Percentiles rank a stretch among this genome's conserved stretches.
These are phyloP conservation scores for Polydesmus complanatus DNA, from an alignment of 2,888 invertebrate genomes.

Conservation along the genomic window DNA sequence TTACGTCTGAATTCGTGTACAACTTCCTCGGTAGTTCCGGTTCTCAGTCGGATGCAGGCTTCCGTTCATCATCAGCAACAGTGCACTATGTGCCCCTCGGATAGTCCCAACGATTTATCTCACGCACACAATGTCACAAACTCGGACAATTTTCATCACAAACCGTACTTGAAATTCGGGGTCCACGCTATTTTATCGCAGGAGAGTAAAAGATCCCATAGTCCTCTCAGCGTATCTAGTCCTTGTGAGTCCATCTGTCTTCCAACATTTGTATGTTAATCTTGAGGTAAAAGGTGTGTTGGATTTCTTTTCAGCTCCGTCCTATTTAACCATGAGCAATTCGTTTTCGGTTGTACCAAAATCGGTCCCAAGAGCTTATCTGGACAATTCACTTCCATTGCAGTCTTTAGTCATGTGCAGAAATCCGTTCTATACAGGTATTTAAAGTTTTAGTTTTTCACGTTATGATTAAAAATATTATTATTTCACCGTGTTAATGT, in stretches of 20 bases:
- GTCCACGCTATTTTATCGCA: conserved; percentile 75
- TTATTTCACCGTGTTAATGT: too few species aligned
- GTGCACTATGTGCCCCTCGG: not conserved
- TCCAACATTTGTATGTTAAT: too few species aligned
- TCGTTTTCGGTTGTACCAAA: conserved; percentile 2
- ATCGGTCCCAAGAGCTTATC: conserved; percentile 19
- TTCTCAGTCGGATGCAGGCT: not conserved
- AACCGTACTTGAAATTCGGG: conserved; percentile 78
- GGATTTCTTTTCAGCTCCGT: not conserved
- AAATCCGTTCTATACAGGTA: conserved; percentile 70
- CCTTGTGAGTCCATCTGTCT: conserved; percentile 1
- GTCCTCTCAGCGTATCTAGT: conserved; percentile 8
- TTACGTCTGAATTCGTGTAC: not conserved
- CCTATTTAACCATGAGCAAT: not conserved
- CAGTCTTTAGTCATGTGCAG: conserved; percentile 68
- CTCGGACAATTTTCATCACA: too few species aligned
- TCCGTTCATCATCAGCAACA: conserved; percentile 1
- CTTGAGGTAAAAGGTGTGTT: too few species aligned
- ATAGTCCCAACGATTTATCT: not conserved
- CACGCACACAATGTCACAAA: too few species aligned
- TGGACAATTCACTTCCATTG: conserved; percentile 48
- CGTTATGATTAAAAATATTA: too few species aligned
- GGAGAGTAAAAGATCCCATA: conserved; percentile 26
- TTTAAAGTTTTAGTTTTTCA: too few species aligned
- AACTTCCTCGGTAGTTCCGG: not conserved